Base-by-base conservation (phyloP, 2,113 vertebrate species). In the Eulemur rufifrons region DNA sequence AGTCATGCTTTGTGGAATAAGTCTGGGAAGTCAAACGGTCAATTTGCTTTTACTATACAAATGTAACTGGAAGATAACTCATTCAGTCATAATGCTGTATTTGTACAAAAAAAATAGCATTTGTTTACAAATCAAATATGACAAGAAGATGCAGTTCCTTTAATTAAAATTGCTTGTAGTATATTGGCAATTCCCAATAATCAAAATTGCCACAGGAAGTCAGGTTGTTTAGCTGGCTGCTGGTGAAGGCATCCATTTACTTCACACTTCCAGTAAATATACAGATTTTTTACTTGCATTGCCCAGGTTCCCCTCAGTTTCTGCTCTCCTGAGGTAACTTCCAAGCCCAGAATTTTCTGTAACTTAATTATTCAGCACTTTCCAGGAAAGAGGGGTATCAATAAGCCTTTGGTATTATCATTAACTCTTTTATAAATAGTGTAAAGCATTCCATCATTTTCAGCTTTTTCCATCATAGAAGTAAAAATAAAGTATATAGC, bases 261-360 rank as follows among this genome's bases (percentile, higher is more conserved):
- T 88, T 92, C 50, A 85, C 25, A 73, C 52, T 95, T 88, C 87
- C 20, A 64, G 86, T 77, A 94, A 96, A 39, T 14, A 64, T 1
- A 2, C 12, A 92, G 76, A 50, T 29, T 69, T 93, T 78, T 85
- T 42, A 61, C 29, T 90, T 47, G 27, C 5, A 5, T 21, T 37
- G 6, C 42, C 56, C 52, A 87, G 47, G 14, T 96, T 97, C 14
- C 63, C 47, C 73, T 97, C 87, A 76, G 59, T 12, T 15, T 96
- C 89, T 97, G 83, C 63, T 97, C 97, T 97, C 94, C 91, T 86
- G 94, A 96, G 80, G 69, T 92, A 95, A 97, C 92, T 86, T 83
- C 74, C 78, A 91, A 96, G 73, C 0, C 50, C 0, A 3, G 80
- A 23, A 45, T 83, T 91, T 96, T 96, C 74, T 5, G 89, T 93